Percentiles rank a stretch among this genome's conserved stretches.
Evolutionary conservation across 2,888 invertebrate species (phyloP).

Genomic region (Gandaritis pyraliata): DNA sequence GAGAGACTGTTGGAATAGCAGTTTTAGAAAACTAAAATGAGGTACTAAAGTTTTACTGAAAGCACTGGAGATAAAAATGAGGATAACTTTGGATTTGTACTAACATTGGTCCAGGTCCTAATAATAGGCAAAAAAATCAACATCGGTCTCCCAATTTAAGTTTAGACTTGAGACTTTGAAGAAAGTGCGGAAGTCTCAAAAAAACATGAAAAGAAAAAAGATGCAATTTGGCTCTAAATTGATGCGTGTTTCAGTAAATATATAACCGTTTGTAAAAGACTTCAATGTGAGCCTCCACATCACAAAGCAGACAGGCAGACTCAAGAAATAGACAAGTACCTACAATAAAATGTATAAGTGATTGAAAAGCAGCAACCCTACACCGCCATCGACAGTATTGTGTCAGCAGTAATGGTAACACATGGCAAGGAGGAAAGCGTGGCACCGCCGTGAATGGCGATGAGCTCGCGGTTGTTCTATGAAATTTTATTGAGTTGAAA

Average conservation of each 20-base stretch:
- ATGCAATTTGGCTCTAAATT: too few species aligned
- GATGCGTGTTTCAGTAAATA: too few species aligned
- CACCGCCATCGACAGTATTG: conserved; percentile 44
- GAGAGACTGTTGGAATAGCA: conserved; percentile 24
- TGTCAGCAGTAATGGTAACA: conserved; percentile 62
- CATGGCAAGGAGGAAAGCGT: conserved; percentile 60
- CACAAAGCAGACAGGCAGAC: not conserved
- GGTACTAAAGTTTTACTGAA: conserved; percentile 4
- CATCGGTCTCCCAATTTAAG: too few species aligned
- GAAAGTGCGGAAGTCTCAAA: too few species aligned
- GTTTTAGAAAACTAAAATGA: conserved; percentile 7
- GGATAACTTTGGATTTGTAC: not conserved
- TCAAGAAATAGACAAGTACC: not conserved
- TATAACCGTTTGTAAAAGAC: too few species aligned
- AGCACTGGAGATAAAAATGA: not conserved
- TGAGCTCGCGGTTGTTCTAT: conserved; percentile 52
- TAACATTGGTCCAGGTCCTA: not conserved
- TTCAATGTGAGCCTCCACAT: too few species aligned
- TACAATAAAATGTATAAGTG: not conserved
- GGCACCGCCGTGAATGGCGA: conserved; percentile 57
- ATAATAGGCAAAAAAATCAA: not conserved
- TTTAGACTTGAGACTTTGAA: too few species aligned
- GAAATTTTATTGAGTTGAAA: conserved; percentile 50
- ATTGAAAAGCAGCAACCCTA: conserved; percentile 44
- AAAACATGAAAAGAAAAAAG: too few species aligned